These are phyloP conservation scores for Habropoda laboriosa DNA, from an alignment of 1,140 invertebrate genomes.

Conservation along the genomic window DNA sequence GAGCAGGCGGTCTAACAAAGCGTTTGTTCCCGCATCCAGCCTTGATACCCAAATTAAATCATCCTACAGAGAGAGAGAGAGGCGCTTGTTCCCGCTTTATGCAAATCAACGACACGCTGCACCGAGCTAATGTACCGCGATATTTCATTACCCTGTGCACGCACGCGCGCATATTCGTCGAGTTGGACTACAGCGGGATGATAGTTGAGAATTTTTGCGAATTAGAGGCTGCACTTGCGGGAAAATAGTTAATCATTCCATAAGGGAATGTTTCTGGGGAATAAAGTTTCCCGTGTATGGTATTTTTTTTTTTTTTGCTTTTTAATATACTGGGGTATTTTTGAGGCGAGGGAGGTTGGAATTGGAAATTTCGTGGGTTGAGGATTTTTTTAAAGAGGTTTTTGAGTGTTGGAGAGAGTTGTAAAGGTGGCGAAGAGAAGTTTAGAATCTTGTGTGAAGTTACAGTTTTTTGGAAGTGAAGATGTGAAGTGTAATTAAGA, in stretches of 20 bases:
- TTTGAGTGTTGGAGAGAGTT: too few species aligned
- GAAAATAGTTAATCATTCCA: neutral
- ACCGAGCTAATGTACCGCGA: slow-evolving; percentile 59
- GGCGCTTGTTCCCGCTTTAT: slow-evolving; percentile 56
- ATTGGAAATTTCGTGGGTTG: too few species aligned
- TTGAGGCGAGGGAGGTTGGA: too few species aligned
- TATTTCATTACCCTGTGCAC: slow-evolving; percentile 55
- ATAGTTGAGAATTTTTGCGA: slow-evolving; percentile 34
- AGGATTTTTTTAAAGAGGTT: too few species aligned
- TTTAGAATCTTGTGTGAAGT: too few species aligned
- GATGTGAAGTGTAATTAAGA: too few species aligned
- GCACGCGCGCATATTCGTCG: neutral
- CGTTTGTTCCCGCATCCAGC: slow-evolving; percentile 64
- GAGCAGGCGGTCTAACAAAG: slow-evolving; percentile 56
- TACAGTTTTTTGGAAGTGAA: too few species aligned
- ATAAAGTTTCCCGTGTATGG: too few species aligned
- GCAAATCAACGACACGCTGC: slow-evolving; percentile 56
- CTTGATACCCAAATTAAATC: slow-evolving; percentile 67
- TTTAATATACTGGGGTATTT: too few species aligned
- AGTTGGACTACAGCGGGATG: neutral
- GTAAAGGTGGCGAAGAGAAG: too few species aligned
- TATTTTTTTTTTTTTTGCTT: neutral
- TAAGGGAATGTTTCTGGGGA: neutral
- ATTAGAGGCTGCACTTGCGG: neutral
- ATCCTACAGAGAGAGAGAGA: slow-evolving; percentile 49